Evolutionary conservation across 2,888 invertebrate species (phyloP).

Genomic region (Cryptocephalus primarius): DNA sequence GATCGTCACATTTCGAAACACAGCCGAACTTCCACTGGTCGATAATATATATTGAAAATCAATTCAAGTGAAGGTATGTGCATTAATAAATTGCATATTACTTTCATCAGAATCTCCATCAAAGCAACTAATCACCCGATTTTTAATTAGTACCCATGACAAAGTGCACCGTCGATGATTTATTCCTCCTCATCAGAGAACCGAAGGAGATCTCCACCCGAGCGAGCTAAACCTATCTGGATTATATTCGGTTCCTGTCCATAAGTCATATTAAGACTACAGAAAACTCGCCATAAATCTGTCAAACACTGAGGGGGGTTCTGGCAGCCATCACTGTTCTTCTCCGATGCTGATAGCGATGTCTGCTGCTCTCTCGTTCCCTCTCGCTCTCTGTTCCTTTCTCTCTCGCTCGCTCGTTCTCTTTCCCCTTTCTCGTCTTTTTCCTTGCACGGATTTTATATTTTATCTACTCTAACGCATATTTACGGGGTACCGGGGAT

Average conservation of each 20-base stretch:
- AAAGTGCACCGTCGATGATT: too few relatives aligned
- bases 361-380: slow-evolving; percentile 1
- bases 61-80: too few relatives aligned
- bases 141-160: too few relatives aligned
- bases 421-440: slow-evolving; percentile 1
- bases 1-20: too few relatives aligned
- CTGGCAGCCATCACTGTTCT: slow-evolving; percentile 22
- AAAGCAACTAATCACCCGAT: too few relatives aligned
- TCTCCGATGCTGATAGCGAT: slow-evolving; percentile 3
- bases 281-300: slow-evolving; percentile 38
- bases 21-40: too few relatives aligned
- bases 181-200: too few relatives aligned
- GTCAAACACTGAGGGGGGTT: slow-evolving; percentile 35
- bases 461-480: slow-evolving; percentile 4
- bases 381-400: slow-evolving; percentile 1
- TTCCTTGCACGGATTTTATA: background rate
- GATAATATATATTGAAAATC: too few relatives aligned
- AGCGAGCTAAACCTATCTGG: slow-evolving; percentile 9
- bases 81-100: too few relatives aligned
- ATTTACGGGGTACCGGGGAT: slow-evolving; percentile 3
- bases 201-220: too few relatives aligned
- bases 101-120: too few relatives aligned
- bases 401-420: slow-evolving; percentile 2
- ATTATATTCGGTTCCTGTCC: slow-evolving; percentile 35
- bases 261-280: slow-evolving; percentile 42